Conservation (phyloP, 2,888 invertebrate genomes). For the Eudasyphora cyanicolor region DNA sequence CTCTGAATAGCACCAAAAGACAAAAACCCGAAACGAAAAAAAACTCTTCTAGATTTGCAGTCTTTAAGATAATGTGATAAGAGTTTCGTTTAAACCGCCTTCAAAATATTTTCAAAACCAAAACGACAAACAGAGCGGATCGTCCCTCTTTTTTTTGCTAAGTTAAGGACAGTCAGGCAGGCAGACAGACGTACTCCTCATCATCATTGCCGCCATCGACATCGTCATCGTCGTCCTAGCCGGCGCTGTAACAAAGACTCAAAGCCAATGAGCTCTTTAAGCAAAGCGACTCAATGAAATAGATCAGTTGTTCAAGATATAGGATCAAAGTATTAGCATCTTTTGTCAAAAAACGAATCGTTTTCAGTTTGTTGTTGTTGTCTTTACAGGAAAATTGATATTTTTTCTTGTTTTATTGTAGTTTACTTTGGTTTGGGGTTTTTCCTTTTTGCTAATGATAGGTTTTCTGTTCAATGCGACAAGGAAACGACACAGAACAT, state of each 20-base stretch:
- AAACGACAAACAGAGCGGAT: too few species aligned
- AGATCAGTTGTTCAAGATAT: constrained; percentile 64
- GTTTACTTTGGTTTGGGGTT: constrained; percentile 29
- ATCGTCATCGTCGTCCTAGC: neutral
- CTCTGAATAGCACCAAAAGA: constrained; percentile 60
- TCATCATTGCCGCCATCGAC: constrained; percentile 23
- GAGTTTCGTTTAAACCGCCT: constrained; percentile 62
- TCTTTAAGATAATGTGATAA: constrained; percentile 61
- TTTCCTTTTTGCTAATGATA: constrained; percentile 53
- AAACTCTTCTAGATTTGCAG: constrained; percentile 63
- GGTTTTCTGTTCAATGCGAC: constrained; percentile 40
- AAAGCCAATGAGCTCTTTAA: constrained; percentile 12
- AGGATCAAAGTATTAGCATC: constrained; percentile 65
- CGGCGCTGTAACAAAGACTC: constrained; percentile 37
- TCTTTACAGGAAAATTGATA: constrained; percentile 61
- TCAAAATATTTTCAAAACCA: constrained; percentile 52
- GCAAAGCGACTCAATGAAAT: constrained; percentile 36
- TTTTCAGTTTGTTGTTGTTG: neutral
- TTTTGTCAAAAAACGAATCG: constrained; percentile 20
- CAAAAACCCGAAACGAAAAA: too few species aligned
- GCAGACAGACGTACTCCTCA: neutral
- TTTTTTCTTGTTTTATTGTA: constrained; percentile 49
- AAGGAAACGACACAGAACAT: constrained; percentile 45
- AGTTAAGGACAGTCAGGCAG: too few species aligned
- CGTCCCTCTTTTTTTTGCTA: too few species aligned